phyloP scores from a whole-genome alignment of 2,888 invertebrate species.

The Pollenia angustigena region DNA sequence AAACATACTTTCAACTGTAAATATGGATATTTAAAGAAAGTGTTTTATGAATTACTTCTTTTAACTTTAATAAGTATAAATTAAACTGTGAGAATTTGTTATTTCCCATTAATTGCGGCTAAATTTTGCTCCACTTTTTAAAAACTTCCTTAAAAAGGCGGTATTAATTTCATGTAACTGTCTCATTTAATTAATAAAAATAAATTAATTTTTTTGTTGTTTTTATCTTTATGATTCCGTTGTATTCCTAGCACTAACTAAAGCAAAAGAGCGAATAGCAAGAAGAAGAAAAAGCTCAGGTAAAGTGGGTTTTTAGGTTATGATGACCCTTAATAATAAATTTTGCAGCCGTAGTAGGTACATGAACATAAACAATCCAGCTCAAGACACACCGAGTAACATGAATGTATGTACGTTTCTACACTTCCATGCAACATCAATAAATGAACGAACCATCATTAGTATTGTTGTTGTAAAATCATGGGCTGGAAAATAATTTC shows the following conservation, averaged over 20 bases:
- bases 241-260: background rate
- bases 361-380: conserved; percentile 7
- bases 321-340: conserved; percentile 65
- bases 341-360: conserved; percentile 35
- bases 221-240: background rate
- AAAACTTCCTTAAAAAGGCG: too few relatives aligned
- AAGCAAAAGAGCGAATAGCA: background rate
- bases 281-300: conserved; percentile 2
- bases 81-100: too few relatives aligned
- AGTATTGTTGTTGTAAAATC: conserved; percentile 33
- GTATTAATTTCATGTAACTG: too few relatives aligned
- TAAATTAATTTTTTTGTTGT: background rate
- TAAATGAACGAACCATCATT: conserved; percentile 6
- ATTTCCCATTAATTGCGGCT: too few relatives aligned
- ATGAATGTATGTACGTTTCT: background rate
- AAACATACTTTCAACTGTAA: too few relatives aligned
- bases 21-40: too few relatives aligned
- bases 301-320: conserved; percentile 72
- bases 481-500: conserved; percentile 34
- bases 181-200: too few relatives aligned
- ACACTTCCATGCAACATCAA: background rate
- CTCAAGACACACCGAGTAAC: background rate
- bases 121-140: too few relatives aligned
- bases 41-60: too few relatives aligned
- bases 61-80: too few relatives aligned